phyloP scores from a whole-genome alignment of 2,113 vertebrate species.

The Carassius gibelio region DNA sequence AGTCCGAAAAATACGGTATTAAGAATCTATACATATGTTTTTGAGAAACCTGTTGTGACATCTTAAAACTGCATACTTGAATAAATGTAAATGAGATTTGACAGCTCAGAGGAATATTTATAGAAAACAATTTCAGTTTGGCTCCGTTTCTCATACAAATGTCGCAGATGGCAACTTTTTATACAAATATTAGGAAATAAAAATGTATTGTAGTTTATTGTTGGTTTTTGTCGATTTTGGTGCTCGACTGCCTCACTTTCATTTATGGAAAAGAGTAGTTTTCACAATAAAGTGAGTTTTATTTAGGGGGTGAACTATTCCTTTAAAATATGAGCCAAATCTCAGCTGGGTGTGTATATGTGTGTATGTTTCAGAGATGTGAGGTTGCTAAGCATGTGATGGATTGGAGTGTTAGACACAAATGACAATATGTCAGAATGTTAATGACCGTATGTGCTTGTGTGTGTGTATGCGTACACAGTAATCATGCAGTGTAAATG shows the following conservation, averaged over 20 bases:
- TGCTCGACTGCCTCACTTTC: background rate
- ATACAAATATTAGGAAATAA: background rate
- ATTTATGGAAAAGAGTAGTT: background rate
- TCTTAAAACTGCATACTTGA: background rate
- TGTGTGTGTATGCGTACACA: slow-evolving; percentile 52
- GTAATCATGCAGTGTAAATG: slow-evolving; percentile 72
- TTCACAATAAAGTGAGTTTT: background rate
- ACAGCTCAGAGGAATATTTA: background rate
- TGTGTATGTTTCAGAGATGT: slow-evolving; percentile 41
- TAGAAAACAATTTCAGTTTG: background rate
- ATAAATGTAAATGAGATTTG: background rate
- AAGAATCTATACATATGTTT: background rate
- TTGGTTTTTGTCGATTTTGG: background rate
- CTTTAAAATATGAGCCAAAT: background rate
- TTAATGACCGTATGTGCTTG: slow-evolving; percentile 65
- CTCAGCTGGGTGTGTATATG: background rate
- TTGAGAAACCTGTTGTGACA: background rate
- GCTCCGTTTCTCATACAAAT: background rate
- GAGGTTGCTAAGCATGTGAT: slow-evolving; percentile 66
- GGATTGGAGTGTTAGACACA: slow-evolving; percentile 74
- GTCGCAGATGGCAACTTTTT: background rate
- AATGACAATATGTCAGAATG: slow-evolving; percentile 72
- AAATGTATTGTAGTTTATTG: background rate
- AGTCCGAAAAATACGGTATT: background rate
- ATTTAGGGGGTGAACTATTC: background rate